Evolutionary conservation across 2,113 vertebrate species (phyloP).

Genomic region (Mungos mungo): DNA sequence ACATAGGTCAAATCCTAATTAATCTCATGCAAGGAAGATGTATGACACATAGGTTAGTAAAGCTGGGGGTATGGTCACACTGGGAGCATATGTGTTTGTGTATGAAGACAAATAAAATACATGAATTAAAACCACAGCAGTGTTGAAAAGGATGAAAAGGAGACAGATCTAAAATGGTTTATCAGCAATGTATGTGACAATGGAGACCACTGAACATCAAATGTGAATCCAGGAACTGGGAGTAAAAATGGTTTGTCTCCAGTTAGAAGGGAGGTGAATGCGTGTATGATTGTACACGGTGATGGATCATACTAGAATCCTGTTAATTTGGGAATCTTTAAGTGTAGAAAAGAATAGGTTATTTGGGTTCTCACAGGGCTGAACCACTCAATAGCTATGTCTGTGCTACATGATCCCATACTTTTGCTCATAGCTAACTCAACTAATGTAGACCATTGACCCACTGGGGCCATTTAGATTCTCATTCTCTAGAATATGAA

Average conservation of each 20-base stretch:
- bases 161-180: background rate
- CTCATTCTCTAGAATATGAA: background rate
- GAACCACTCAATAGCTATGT: accelerated
- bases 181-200: background rate
- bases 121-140: background rate
- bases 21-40: background rate
- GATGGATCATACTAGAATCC: background rate
- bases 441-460: background rate
- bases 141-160: background rate
- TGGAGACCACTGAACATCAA: background rate
- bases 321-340: background rate
- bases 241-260: background rate
- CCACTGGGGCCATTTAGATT: background rate
- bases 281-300: background rate
- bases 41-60: background rate
- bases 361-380: background rate
- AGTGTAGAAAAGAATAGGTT: background rate
- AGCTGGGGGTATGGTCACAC: background rate
- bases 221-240: background rate
- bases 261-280: background rate
- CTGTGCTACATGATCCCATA: background rate
- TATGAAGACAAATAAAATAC: background rate
- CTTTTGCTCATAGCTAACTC: background rate
- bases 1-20: background rate
- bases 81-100: background rate